Conservation (phyloP, 2,888 invertebrate species). For the Protula sp. region DNA sequence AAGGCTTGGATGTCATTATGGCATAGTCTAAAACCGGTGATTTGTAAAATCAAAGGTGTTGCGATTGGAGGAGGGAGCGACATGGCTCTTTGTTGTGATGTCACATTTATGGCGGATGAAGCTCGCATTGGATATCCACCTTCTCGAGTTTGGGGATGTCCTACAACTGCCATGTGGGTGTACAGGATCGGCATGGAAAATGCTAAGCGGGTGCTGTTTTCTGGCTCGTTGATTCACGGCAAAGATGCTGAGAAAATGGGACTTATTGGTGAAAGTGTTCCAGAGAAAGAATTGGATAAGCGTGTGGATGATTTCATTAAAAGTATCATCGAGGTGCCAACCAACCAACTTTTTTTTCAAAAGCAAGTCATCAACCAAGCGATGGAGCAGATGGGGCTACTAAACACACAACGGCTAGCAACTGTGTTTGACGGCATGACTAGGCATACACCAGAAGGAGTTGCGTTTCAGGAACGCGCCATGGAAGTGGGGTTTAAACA, state of each 20-base stretch:
- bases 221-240: slow-evolving; percentile 23
- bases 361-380: slow-evolving; percentile 27
- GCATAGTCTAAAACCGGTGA: slow-evolving; percentile 25
- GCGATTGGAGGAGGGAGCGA: slow-evolving; percentile 29
- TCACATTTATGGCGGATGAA: slow-evolving; percentile 25
- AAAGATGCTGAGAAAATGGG: slow-evolving; percentile 23
- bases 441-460: slow-evolving; percentile 27
- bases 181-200: slow-evolving; percentile 24
- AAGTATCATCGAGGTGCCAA: slow-evolving; percentile 22
- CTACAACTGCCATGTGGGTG: slow-evolving; percentile 27
- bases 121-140: slow-evolving; percentile 30
- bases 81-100: slow-evolving; percentile 27
- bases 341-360: slow-evolving; percentile 30
- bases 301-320: slow-evolving; percentile 16
- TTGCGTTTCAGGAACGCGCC: slow-evolving; percentile 21
- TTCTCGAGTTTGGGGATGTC: slow-evolving; percentile 29
- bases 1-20: slow-evolving; percentile 27
- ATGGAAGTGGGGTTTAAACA: slow-evolving; percentile 25
- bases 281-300: slow-evolving; percentile 16
- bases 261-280: slow-evolving; percentile 23
- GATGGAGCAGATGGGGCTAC: slow-evolving; percentile 24
- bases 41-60: slow-evolving; percentile 23
- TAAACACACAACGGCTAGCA: slow-evolving; percentile 23
- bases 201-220: slow-evolving; percentile 26
- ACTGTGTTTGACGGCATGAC: slow-evolving; percentile 28